These are phyloP conservation scores for Phymastichus coffea DNA, from an alignment of 1,140 invertebrate species.

Conservation along the genomic window DNA sequence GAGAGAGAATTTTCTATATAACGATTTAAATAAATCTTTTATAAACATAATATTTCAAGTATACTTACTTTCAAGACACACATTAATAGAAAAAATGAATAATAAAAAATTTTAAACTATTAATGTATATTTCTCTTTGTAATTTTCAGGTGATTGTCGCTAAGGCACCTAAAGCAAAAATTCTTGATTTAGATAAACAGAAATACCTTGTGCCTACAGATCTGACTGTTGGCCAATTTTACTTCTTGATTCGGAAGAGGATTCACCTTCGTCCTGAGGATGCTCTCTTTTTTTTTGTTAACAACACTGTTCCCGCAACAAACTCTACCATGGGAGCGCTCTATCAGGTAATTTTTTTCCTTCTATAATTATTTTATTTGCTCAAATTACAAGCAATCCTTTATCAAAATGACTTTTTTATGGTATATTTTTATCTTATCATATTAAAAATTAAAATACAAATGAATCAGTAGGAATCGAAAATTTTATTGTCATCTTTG, in stretches of 20 bases:
- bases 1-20: too few species aligned
- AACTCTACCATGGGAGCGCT: conserved; percentile 98
- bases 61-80: too few species aligned
- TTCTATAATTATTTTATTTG: not conserved
- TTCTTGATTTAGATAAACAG: conserved; percentile 99
- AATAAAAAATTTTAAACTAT: not conserved
- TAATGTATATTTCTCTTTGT: conserved; percentile 36
- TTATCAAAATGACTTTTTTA: too few species aligned
- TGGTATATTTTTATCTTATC: too few species aligned
- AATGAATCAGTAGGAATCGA: too few species aligned
- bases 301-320: conserved; percentile 99
- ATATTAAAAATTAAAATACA: too few species aligned
- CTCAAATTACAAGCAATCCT: too few species aligned
- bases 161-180: conserved; percentile 97
- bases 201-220: conserved; percentile 99
- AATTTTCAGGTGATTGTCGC: conserved; percentile 92
- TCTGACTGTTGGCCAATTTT: conserved; percentile 98
- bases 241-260: conserved; percentile 96
- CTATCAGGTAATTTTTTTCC: conserved; percentile 87
- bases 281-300: conserved; percentile 99
- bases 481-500: not conserved
- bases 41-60: too few species aligned
- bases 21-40: too few species aligned
- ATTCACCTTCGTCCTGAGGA: conserved; percentile 97
- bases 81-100: not conserved